Conservation (phyloP, 2,113 vertebrate species). For the Perca schrenkii region DNA sequence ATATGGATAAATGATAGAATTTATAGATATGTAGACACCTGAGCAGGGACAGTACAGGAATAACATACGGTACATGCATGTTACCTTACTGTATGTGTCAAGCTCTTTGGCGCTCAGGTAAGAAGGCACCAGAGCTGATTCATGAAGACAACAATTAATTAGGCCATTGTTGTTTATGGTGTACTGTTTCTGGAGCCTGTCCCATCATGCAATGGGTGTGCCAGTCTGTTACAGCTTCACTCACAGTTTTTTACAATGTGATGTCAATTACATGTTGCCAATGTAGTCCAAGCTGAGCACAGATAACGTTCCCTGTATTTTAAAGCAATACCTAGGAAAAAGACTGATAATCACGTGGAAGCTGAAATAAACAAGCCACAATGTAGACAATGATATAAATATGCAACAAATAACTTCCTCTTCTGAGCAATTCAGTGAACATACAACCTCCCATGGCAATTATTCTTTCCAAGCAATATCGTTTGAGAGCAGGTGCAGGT, state of each 20-base stretch:
- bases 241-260: not conserved
- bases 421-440: not conserved
- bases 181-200: not conserved
- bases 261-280: not conserved
- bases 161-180: not conserved
- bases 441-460: constrained; percentile 6
- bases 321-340: not conserved
- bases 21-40: not conserved
- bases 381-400: not conserved
- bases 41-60: not conserved
- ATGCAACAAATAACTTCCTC: not conserved
- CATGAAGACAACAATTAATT: not conserved
- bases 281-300: not conserved
- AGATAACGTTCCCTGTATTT: not conserved
- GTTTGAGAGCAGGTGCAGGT: constrained; percentile 30
- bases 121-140: not conserved
- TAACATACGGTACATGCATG: not conserved
- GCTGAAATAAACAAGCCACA: not conserved
- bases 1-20: not conserved
- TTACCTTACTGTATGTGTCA: not conserved
- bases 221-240: not conserved
- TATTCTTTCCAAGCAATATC: constrained; percentile 11
- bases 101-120: not conserved
- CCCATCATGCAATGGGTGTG: not conserved
- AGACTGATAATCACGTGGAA: not conserved